phyloP scores from a whole-genome alignment of 2,113 vertebrate genomes.

The Rhinoderma darwinii region DNA sequence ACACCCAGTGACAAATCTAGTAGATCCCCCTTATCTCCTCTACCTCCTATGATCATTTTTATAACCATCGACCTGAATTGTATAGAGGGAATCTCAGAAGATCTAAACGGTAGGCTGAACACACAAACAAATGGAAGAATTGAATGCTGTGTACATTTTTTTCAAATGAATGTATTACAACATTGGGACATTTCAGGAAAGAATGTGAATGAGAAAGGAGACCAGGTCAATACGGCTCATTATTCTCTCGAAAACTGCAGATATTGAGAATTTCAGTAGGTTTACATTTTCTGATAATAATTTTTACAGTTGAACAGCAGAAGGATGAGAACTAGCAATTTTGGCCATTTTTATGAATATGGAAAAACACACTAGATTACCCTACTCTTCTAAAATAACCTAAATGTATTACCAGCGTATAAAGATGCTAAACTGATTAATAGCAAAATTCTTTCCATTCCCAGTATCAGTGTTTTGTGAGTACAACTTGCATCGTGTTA shows the following conservation, averaged over 20 bases:
- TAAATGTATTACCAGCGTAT: background rate
- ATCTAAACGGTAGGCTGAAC: background rate
- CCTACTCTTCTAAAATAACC: background rate
- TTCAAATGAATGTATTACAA: background rate
- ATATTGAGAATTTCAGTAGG: background rate
- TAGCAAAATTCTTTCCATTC: background rate
- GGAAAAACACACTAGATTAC: background rate
- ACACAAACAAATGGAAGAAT: background rate
- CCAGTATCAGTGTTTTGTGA: conserved; percentile 5
- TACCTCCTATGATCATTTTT: background rate
- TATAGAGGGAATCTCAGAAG: background rate
- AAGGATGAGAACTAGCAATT: background rate
- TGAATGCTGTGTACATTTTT: background rate
- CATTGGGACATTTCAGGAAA: background rate
- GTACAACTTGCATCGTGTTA: background rate
- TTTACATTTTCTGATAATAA: background rate
- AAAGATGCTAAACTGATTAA: background rate
- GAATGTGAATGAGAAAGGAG: background rate
- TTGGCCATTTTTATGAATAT: background rate
- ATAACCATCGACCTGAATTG: background rate
- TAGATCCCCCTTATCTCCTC: conserved; percentile 10
- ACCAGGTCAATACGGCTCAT: background rate
- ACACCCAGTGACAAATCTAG: background rate
- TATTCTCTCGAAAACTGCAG: background rate
- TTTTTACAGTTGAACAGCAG: background rate